These are phyloP conservation scores for Dendronephthya gigantea DNA, from an alignment of 64 coral and sea anemone genomes.

Conservation along the genomic window DNA sequence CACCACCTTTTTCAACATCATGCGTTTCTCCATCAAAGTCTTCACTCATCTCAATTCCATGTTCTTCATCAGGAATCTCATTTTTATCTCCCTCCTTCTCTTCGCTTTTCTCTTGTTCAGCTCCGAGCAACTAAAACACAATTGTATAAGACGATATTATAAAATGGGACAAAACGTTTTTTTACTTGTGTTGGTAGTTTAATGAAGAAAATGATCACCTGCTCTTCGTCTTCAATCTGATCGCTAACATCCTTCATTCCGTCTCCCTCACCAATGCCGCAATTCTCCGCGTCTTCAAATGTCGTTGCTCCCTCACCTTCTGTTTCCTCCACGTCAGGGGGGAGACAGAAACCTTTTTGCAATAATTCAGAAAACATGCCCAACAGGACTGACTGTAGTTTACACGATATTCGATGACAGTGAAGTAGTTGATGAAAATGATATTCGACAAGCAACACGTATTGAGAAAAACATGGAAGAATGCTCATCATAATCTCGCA, in stretches of 20 bases:
- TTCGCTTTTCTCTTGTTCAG: constrained; percentile 61
- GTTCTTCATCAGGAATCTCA: constrained; percentile 86
- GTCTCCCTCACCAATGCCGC: constrained; percentile 89
- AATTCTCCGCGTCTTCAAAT: constrained; percentile 82
- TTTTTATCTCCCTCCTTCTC: constrained; percentile 48
- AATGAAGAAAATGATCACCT: constrained; percentile 27
- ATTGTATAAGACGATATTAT: too few species aligned
- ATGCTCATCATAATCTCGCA: neutral
- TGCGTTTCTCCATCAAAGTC: constrained; percentile 78
- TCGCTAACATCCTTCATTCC: constrained; percentile 93
- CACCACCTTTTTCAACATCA: constrained; percentile 52
- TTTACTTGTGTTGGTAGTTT: too few species aligned
- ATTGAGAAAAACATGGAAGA: constrained; percentile 59
- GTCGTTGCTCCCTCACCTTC: constrained; percentile 60
- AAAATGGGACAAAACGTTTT: too few species aligned
- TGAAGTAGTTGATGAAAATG: constrained; percentile 46
- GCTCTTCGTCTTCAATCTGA: constrained; percentile 94
- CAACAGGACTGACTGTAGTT: constrained; percentile 68
- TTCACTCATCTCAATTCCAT: constrained; percentile 90
- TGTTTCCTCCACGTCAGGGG: constrained; percentile 71
- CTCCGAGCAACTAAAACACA: constrained; percentile 50
- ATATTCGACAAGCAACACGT: constrained; percentile 36
- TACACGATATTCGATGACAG: constrained; percentile 54
- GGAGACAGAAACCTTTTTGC: constrained; percentile 70
- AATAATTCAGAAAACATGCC: constrained; percentile 64